Percentiles rank a stretch among this genome's conserved stretches.
phyloP scores from a whole-genome alignment of 1,140 invertebrate species.

The Yoshiicerus persimilis region DNA sequence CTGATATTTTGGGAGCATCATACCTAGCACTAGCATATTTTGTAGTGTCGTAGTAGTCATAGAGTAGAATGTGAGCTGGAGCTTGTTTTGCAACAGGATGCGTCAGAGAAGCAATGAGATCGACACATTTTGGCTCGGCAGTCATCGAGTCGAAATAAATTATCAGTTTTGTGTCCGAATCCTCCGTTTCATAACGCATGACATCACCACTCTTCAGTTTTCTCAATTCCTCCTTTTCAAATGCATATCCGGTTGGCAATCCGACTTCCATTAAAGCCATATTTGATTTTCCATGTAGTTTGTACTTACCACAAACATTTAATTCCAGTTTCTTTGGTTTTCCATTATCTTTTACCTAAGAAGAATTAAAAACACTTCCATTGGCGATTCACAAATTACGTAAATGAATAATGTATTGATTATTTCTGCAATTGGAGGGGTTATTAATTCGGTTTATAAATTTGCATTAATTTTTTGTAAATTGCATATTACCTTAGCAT shows the following conservation, averaged over 20 bases:
- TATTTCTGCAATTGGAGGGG: too few relatives aligned
- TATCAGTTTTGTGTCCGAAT: constrained; percentile 69
- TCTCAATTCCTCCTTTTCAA: constrained; percentile 58
- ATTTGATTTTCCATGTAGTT: constrained; percentile 60
- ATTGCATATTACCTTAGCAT: not conserved
- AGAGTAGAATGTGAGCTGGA: constrained; percentile 78
- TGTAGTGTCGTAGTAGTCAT: constrained; percentile 74
- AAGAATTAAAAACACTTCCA: not conserved
- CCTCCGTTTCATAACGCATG: constrained; percentile 24
- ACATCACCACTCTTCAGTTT: not conserved
- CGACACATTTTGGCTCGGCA: not conserved
- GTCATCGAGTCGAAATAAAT: constrained; percentile 75
- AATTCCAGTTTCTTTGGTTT: not conserved
- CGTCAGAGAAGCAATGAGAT: constrained; percentile 74
- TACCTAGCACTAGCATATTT: constrained; percentile 23
- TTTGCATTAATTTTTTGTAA: not conserved
- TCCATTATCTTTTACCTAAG: not conserved
- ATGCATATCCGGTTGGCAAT: constrained; percentile 80
- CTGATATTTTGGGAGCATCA: not conserved
- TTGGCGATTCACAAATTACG: too few relatives aligned
- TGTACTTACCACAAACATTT: constrained; percentile 1
- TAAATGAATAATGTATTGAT: too few relatives aligned
- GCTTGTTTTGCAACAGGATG: constrained; percentile 81
- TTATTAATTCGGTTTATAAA: too few relatives aligned
- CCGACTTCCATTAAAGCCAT: constrained; percentile 87